Conservation (phyloP, 2,113 vertebrate genomes). For the Ornithorhynchus anatinus region DNA sequence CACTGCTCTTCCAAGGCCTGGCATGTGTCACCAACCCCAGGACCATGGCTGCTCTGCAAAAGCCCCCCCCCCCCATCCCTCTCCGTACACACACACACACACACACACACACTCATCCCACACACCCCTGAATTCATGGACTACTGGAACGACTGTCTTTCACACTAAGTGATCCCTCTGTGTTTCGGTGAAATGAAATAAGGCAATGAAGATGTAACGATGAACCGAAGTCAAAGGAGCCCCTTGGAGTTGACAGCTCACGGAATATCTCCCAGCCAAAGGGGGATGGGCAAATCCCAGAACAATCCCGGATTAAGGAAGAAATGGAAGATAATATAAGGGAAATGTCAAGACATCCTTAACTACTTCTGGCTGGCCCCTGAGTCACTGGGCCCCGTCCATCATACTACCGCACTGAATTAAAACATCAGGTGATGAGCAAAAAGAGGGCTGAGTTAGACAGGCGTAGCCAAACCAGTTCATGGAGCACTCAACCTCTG, state of each 20-base stretch:
- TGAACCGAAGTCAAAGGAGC: slow-evolving; percentile 46
- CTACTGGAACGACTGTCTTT: slow-evolving; percentile 12
- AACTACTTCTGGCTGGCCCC: not conserved
- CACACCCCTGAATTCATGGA: not conserved
- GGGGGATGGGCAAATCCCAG: not conserved
- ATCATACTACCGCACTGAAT: not conserved
- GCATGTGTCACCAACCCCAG: no score
- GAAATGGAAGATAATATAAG: not conserved
- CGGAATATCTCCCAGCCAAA: not conserved
- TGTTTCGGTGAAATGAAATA: slow-evolving; percentile 21
- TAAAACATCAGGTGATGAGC: not conserved
- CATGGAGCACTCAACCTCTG: not conserved
- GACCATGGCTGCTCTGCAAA: no score
- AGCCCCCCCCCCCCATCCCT: no score
- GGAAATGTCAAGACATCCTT: not conserved
- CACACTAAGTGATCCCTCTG: slow-evolving; percentile 26
- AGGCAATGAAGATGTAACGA: slow-evolving; percentile 54
- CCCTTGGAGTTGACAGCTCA: slow-evolving; percentile 24
- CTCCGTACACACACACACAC: not conserved
- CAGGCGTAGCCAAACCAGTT: not conserved
- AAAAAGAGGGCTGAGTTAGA: not conserved
- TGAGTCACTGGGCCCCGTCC: not conserved
- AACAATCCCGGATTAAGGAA: slow-evolving; percentile 10
- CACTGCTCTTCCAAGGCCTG: not conserved
- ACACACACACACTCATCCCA: not conserved